A percentile compares a stretch with the other conserved stretches of the same genome.
These are phyloP conservation scores for Macrosiphum euphorbiae DNA, from an alignment of 2,888 invertebrate genomes.

Conservation along the genomic window DNA sequence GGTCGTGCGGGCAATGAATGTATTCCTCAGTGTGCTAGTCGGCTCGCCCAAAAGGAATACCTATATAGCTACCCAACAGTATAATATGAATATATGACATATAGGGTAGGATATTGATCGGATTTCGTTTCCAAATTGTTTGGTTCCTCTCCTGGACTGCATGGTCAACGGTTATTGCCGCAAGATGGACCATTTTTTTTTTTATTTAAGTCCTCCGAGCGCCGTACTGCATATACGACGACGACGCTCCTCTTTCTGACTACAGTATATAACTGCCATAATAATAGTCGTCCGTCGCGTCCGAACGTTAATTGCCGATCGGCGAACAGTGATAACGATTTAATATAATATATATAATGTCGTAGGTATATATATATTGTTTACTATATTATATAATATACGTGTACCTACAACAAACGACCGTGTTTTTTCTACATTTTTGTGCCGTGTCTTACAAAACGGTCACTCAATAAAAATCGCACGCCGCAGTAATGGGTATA, in stretches of 20 bases:
- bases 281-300: background rate
- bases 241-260: background rate
- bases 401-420: background rate
- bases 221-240: background rate
- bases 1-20: background rate
- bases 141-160: background rate
- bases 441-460: constrained; percentile 56
- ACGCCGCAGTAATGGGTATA: background rate
- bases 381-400: background rate
- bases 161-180: background rate
- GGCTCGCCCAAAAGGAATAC: constrained; percentile 46
- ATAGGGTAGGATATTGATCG: background rate
- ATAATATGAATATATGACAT: background rate
- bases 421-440: constrained; percentile 42
- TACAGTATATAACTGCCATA: background rate
- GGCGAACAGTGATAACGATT: constrained; percentile 40
- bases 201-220: background rate
- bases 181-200: background rate
- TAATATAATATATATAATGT: background rate
- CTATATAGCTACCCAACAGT: background rate
- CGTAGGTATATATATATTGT: background rate
- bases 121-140: constrained; percentile 17
- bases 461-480: constrained; percentile 47
- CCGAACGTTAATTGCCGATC: constrained; percentile 51
- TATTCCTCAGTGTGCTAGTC: background rate